Evolutionary conservation across 2,888 invertebrate species (phyloP), one percentile per base, ranked within the genome.

Genomic region (Xylota segnis): DNA sequence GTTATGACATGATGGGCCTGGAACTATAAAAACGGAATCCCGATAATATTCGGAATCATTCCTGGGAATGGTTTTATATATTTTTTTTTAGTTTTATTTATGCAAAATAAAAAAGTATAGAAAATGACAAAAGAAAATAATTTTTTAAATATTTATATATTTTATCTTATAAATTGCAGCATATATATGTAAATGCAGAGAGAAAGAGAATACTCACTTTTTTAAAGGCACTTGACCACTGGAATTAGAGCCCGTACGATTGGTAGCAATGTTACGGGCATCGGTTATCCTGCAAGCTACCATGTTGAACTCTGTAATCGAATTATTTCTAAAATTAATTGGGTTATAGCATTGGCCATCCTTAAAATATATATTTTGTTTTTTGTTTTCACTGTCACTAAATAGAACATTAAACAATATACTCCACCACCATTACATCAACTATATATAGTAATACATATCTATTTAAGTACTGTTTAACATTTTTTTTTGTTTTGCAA

Each of bases 221-320:
- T 98, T 98, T 95, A 97, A 97, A 97, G 97, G 97, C 96, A 98
- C 97, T 96, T 97, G 97, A 95, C 97, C 97, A 96, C 97, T 96
- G 94, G 96, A 95, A 93, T 95, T 95, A 93, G 94, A 94, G 93
- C 94, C 93, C 93, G 93, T 92, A 93, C 93, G 94, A 93, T 92
- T 94, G 93, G 90, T 94, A 91, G 97, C 97, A 93, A 91, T 91
- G 89, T 97, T 97, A 93, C 98, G 96, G 91, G 97, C 95, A 93
- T 98, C 98, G 90, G 97, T 97, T 93, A 98, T 96, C 93, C 98
- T 96, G 95, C 98, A 98, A 93, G 98, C 97, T 95, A 98, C 98
- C 98, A 98, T 97, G 95, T 97, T 98, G 95, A 98, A 98, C 94
- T 97, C 98, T 98, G 96, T 93, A 96, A 96, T 93, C 95, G 95